Conservation (phyloP, 2,113 vertebrate species). For the Typhlomys cinereus region DNA sequence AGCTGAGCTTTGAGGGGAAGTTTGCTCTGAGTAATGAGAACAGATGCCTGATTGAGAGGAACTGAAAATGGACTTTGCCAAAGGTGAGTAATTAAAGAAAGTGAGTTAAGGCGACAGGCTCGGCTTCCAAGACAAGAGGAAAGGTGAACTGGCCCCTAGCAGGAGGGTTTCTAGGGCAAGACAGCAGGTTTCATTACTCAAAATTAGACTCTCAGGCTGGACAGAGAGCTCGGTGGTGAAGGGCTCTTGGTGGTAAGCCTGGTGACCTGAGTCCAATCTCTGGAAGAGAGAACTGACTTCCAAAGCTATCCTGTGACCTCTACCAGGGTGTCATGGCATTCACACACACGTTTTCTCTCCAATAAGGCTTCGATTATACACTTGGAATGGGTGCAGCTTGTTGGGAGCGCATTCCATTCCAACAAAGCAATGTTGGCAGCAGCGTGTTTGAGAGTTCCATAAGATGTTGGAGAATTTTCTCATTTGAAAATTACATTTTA, state of each 20-base stretch:
- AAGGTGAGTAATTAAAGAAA: slow-evolving; percentile 38
- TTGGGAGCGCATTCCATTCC: background rate
- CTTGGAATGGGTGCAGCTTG: background rate
- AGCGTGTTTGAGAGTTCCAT: background rate
- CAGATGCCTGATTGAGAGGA: background rate
- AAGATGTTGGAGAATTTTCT: slow-evolving; percentile 28
- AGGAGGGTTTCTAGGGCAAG: background rate
- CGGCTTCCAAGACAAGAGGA: background rate
- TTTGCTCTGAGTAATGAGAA: background rate
- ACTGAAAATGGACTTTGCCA: background rate
- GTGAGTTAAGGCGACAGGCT: background rate
- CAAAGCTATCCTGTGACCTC: too few relatives aligned
- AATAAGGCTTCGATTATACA: too few relatives aligned
- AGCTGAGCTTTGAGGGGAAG: background rate
- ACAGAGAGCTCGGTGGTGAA: too few relatives aligned
- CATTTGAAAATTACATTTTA: slow-evolving; percentile 30
- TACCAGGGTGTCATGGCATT: too few relatives aligned
- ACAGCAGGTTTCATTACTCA: background rate
- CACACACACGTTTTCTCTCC: too few relatives aligned
- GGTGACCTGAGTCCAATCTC: too few relatives aligned
- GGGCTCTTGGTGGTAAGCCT: too few relatives aligned
- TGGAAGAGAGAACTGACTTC: too few relatives aligned
- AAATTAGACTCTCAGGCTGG: background rate
- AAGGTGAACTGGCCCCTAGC: background rate
- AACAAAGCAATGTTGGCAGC: slow-evolving; percentile 1